Conservation (phyloP, 2,797 vertebrate species). For the Cacajao melanocephalus region DNA sequence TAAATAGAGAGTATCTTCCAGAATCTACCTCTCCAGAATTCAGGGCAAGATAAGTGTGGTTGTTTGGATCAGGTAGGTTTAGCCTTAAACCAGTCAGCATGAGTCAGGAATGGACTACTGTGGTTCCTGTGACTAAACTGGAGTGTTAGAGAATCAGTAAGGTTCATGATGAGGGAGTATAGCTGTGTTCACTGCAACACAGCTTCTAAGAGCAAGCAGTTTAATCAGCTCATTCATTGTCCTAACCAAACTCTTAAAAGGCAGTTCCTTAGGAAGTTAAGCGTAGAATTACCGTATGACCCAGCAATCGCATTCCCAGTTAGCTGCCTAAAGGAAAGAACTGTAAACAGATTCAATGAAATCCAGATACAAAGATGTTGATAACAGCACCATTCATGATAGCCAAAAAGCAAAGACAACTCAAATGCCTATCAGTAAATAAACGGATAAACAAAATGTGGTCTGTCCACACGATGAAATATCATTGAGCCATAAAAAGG, state of each 20-base stretch:
- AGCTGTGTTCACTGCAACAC: background rate
- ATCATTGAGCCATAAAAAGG: background rate
- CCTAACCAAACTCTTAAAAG: background rate
- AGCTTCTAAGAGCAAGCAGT: background rate
- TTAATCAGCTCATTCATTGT: background rate
- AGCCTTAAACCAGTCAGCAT: background rate
- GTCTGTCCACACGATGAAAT: fast-evolving
- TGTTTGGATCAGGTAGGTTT: background rate
- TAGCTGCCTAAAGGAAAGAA: background rate
- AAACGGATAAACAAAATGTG: background rate
- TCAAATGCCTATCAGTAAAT: background rate
- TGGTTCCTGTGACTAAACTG: background rate
- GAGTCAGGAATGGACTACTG: background rate
- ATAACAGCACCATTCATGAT: background rate
- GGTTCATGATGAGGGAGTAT: background rate
- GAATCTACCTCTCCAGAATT: background rate
- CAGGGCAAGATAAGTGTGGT: background rate
- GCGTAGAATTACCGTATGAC: background rate
- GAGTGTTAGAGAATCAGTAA: background rate
- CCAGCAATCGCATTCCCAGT: background rate
- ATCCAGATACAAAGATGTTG: background rate
- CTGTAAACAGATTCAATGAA: background rate
- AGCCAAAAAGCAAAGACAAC: background rate
- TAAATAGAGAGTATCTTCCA: background rate
- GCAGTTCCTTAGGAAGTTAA: background rate